Conservation (phyloP, 2,113 vertebrate genomes). For the Calcarius ornatus region DNA sequence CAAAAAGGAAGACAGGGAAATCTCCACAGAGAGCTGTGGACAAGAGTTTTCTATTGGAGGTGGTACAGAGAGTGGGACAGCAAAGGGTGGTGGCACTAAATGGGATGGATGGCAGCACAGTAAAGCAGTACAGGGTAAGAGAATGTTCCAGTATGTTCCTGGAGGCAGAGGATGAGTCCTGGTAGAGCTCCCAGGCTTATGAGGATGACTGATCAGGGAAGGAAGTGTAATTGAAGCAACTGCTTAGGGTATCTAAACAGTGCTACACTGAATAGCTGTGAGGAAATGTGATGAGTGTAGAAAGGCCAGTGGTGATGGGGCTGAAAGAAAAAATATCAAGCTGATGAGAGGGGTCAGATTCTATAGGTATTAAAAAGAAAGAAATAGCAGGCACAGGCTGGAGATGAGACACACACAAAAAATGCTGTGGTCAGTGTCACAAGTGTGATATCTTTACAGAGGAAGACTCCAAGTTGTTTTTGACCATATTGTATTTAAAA, state of each 20-base stretch:
- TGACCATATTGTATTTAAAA: background rate
- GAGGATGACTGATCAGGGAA: background rate
- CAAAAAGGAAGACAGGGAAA: background rate
- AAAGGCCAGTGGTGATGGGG: background rate
- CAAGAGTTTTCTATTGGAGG: background rate
- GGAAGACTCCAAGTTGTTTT: background rate
- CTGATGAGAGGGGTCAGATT: background rate
- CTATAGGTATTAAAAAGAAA: background rate
- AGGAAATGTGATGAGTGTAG: background rate
- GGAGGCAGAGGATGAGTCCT: background rate
- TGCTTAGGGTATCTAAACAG: background rate
- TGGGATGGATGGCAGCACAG: background rate
- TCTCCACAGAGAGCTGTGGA: background rate
- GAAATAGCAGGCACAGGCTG: background rate
- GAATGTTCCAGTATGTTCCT: background rate
- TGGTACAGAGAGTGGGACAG: background rate
- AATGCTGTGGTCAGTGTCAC: background rate
- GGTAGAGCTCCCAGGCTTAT: background rate
- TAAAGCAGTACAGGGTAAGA: background rate
- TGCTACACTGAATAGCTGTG: background rate
- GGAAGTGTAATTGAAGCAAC: background rate
- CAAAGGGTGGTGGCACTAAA: background rate
- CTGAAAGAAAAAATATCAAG: background rate
- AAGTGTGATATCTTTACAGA: background rate
- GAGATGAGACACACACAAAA: background rate